Base-by-base conservation (phyloP, 2,113 vertebrate species). In the Camarhynchus parvulus region DNA sequence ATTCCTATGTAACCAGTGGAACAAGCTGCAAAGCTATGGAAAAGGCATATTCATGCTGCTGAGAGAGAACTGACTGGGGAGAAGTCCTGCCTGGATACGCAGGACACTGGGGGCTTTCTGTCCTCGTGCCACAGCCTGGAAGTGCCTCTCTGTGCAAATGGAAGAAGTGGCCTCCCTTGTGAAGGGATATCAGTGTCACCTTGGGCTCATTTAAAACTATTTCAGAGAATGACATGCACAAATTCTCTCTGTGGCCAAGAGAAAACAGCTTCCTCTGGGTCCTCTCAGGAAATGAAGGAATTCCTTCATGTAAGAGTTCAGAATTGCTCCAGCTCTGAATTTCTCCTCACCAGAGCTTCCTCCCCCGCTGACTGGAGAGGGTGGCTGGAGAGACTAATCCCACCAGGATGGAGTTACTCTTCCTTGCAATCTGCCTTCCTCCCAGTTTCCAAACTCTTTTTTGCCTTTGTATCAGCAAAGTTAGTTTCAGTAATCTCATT, bases 1-100 rank as follows among this genome's bases (percentile, higher is more conserved):
- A 52, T 3, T 69, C 15, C 12, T 52, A 5, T 0, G 0, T 37
- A 74, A 83, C 25, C 41, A 66, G 35, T 52, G 31, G 58, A 72
- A 69, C 5, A 37, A 83, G 13, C 21, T 88, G 53, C 39, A 81
- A 58, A 83, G 25, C 19, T 73, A 16, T 44, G 42, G 15, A 44
- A 59, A 63, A 66, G 4, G n/a, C 9, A 10, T 4, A 25, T 21
- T 64, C 1, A 4, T 35, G 23, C 28, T 52, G 62, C 52, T 73
- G 25, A 37, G 10, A 67, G 16, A 67, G 16, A 85, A 55, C 50
- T 10, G 5, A 13, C 9, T 4, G 22, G 16, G 33, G 11, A 46
- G 37, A 52, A 79, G 42, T 18, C 21, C n/a, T 74, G 55, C 30
- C 25, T 49, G 23, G 4, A 16, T 17, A 18, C 44, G 18, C 2